phyloP scores from a whole-genome alignment of 1,140 invertebrate genomes.

The Ceratina japonica region DNA sequence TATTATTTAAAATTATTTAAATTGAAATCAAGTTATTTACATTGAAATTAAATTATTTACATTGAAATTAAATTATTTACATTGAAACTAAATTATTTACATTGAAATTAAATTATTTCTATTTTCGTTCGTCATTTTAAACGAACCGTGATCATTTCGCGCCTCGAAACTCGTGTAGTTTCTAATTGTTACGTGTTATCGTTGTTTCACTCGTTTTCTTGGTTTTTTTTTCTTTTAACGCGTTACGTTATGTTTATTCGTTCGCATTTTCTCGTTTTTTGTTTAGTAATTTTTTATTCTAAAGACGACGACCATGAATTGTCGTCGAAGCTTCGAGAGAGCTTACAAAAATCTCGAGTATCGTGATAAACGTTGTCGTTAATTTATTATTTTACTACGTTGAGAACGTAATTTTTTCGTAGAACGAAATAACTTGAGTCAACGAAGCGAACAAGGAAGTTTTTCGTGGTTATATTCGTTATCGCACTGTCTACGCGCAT shows the following conservation, averaged over 20 bases:
- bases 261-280: not conserved
- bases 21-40: no score
- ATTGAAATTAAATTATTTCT: no score
- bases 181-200: conserved; percentile 2
- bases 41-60: no score
- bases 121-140: not conserved
- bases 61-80: no score
- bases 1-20: no score
- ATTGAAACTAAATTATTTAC: no score
- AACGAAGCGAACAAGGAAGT: conserved; percentile 49
- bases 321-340: conserved; percentile 17
- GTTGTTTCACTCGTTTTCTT: conserved; percentile 9
- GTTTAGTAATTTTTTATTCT: conserved; percentile 7
- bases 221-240: conserved; percentile 7
- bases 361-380: conserved; percentile 6
- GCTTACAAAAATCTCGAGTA: conserved; percentile 8
- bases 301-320: not conserved
- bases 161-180: not conserved
- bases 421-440: conserved; percentile 20
- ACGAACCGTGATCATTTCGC: no score
- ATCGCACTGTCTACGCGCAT: conserved; percentile 24
- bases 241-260: conserved; percentile 26
- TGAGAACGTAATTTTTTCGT: conserved; percentile 14
- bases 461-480: conserved; percentile 43
- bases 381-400: conserved; percentile 15